Conservation (phyloP, 2,113 vertebrate species). For the Phodopus roborovskii region DNA sequence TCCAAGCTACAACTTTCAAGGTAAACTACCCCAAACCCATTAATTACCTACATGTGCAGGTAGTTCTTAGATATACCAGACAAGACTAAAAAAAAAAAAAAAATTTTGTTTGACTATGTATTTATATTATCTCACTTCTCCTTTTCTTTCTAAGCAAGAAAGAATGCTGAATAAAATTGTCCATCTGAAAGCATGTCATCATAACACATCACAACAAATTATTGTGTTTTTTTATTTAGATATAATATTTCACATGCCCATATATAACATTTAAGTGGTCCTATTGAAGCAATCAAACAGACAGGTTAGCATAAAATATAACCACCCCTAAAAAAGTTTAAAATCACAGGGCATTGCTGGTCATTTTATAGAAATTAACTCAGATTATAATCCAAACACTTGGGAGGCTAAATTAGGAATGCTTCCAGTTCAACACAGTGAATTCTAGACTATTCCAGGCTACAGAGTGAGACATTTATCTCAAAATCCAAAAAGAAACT, state of each 20-base stretch:
- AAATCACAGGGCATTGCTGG: neutral
- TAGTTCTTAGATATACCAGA: neutral
- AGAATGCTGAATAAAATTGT: neutral
- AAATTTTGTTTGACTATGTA: slow-evolving; percentile 29
- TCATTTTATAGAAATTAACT: slow-evolving; percentile 22
- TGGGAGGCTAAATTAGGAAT: neutral
- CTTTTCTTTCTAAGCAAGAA: slow-evolving; percentile 28
- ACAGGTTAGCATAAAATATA: slow-evolving; percentile 40
- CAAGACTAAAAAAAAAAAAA: slow-evolving; percentile 35
- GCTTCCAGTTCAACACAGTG: neutral
- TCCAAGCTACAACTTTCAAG: slow-evolving; percentile 22
- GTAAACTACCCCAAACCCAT: slow-evolving; percentile 31
- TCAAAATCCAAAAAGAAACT: neutral
- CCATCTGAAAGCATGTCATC: slow-evolving; percentile 45
- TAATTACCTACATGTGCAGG: slow-evolving; percentile 11
- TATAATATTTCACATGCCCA: neutral
- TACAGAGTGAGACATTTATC: neutral
- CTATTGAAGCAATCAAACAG: slow-evolving; percentile 9
- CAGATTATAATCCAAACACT: neutral
- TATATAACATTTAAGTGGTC: neutral
- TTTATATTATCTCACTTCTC: slow-evolving; percentile 50
- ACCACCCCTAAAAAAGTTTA: neutral
- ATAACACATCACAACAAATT: neutral
- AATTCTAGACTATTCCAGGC: neutral
- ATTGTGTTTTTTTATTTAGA: slow-evolving; percentile 40